Percentiles rank a stretch among this genome's conserved stretches.
These are phyloP conservation scores for Salvelinus sp. DNA, from an alignment of 2,113 vertebrate genomes.

Conservation along the genomic window DNA sequence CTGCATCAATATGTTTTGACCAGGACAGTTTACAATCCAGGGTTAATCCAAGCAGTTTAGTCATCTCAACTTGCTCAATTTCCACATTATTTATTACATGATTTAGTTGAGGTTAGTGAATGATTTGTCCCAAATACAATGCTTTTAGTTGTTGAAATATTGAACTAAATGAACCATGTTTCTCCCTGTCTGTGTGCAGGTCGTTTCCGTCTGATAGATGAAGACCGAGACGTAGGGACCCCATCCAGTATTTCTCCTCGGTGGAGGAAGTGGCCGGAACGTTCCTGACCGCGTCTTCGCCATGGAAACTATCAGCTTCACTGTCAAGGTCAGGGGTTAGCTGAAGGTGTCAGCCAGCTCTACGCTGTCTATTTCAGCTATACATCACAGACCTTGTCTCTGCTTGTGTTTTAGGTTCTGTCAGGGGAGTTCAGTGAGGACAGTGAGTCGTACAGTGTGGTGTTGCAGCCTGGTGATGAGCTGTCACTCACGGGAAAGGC, in stretches of 20 bases:
- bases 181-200: slow-evolving; percentile 67
- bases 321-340: slow-evolving; percentile 88
- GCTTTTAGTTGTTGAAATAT: too few relatives aligned
- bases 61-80: too few relatives aligned
- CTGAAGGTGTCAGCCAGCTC: not conserved
- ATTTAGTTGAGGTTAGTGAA: too few relatives aligned
- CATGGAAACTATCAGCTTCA: slow-evolving; percentile 97
- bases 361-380: not conserved
- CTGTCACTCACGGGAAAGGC: slow-evolving; percentile 98
- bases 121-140: too few relatives aligned
- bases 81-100: too few relatives aligned
- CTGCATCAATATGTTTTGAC: too few relatives aligned
- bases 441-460: slow-evolving; percentile 99
- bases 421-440: slow-evolving; percentile 98
- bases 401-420: slow-evolving; percentile 82
- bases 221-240: slow-evolving; percentile 94
- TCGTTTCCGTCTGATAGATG: slow-evolving; percentile 96
- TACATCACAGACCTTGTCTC: not conserved
- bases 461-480: slow-evolving; percentile 93
- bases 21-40: too few relatives aligned
- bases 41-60: too few relatives aligned
- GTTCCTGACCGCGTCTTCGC: slow-evolving; percentile 95
- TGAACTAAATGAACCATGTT: not conserved
- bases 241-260: slow-evolving; percentile 93
- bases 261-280: slow-evolving; percentile 95